phyloP scores from a whole-genome alignment of 2,797 vertebrate genomes.

The Alosa sapidissima region DNA sequence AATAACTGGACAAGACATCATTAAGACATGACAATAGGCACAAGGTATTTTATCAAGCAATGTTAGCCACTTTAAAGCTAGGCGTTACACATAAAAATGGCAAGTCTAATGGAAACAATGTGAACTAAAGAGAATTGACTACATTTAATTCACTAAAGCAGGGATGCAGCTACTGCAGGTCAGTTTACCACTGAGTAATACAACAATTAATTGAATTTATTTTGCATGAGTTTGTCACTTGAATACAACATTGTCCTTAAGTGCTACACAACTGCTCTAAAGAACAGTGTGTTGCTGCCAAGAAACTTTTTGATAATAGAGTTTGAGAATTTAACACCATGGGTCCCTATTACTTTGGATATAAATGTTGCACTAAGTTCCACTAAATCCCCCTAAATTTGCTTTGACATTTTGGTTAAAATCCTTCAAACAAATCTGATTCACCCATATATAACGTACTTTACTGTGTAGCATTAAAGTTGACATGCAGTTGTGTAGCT shows the following conservation, averaged over 20 bases:
- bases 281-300: too few relatives aligned
- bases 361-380: too few relatives aligned
- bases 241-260: neutral
- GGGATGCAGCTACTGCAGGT: too few relatives aligned
- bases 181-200: too few relatives aligned
- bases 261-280: neutral
- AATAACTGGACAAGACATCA: neutral
- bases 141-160: too few relatives aligned
- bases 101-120: neutral
- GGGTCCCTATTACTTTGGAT: too few relatives aligned
- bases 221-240: neutral
- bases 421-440: too few relatives aligned
- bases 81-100: neutral
- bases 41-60: neutral
- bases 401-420: too few relatives aligned
- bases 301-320: too few relatives aligned
- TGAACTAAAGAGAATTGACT: neutral
- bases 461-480: neutral
- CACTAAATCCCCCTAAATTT: too few relatives aligned
- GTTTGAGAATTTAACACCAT: too few relatives aligned
- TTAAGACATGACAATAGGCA: neutral
- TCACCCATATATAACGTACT: too few relatives aligned
- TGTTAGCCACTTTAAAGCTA: neutral
- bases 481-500: neutral
- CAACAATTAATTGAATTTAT: neutral